phyloP scores from a whole-genome alignment of 2,797 vertebrate genomes.

The Hoplostethus mediterraneus region DNA sequence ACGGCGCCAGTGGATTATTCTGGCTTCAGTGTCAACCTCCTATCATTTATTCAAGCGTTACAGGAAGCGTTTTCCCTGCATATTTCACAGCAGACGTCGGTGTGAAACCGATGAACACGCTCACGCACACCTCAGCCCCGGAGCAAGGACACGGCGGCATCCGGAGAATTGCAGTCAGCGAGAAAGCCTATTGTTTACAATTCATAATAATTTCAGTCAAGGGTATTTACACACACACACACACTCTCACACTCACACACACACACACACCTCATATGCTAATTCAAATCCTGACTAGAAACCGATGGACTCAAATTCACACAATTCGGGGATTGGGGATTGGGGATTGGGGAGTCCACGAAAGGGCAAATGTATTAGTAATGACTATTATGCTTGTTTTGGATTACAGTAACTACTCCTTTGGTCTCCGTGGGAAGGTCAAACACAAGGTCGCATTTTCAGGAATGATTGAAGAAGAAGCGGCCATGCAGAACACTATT shows the following conservation, averaged over 20 bases:
- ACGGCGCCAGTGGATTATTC: neutral
- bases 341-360: neutral
- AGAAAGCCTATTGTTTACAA: constrained; percentile 6
- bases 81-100: neutral
- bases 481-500: too few relatives aligned
- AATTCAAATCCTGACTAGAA: neutral
- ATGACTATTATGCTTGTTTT: neutral
- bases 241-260: neutral
- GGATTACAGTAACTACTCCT: neutral
- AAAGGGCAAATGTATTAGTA: neutral
- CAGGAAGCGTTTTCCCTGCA: neutral
- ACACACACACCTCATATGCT: neutral
- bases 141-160: constrained; percentile 11
- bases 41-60: neutral
- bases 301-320: neutral
- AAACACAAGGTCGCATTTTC: too few relatives aligned
- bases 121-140: neutral
- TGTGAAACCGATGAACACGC: constrained; percentile 2
- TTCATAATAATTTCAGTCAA: constrained; percentile 15
- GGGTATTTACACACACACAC: neutral
- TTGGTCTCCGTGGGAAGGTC: neutral
- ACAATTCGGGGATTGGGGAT: neutral
- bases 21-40: neutral
- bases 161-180: neutral
- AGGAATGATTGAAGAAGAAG: too few relatives aligned